These are phyloP conservation scores for Okapia johnstoni DNA, from an alignment of 2,113 vertebrate species.

Conservation along the genomic window DNA sequence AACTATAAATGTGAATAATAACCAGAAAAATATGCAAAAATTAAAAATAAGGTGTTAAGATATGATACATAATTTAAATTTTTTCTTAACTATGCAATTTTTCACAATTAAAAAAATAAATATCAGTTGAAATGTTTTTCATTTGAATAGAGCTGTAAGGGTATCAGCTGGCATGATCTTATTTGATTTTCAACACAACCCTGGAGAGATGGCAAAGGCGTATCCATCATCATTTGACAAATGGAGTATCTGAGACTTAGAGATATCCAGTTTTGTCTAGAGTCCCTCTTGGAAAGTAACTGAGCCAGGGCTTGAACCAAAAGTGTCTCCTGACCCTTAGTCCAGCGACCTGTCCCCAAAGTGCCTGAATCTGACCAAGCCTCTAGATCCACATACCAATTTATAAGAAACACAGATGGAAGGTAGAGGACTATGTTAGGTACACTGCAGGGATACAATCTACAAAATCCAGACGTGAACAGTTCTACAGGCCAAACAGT, in stretches of 20 bases:
- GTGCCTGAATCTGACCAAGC: background rate
- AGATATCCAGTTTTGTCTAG: background rate
- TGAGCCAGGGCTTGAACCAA: background rate
- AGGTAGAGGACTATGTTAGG: background rate
- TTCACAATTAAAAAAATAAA: constrained; percentile 11
- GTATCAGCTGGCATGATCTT: background rate
- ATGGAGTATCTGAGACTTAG: background rate
- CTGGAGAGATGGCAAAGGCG: background rate
- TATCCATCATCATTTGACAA: background rate
- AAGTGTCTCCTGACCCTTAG: background rate
- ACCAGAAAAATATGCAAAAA: background rate
- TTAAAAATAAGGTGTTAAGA: constrained; percentile 3
- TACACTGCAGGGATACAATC: background rate
- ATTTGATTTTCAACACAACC: background rate
- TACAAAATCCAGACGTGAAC: background rate
- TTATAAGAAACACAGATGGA: background rate
- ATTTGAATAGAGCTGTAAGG: background rate
- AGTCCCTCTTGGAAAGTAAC: background rate
- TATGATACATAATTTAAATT: background rate
- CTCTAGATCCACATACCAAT: background rate
- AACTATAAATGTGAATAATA: background rate
- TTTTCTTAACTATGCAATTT: background rate
- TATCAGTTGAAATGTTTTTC: background rate
- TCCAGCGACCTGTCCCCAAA: background rate
- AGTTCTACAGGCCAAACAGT: background rate